phyloP scores from a whole-genome alignment of 2,888 invertebrate species.

The Dryadula phaetusa region DNA sequence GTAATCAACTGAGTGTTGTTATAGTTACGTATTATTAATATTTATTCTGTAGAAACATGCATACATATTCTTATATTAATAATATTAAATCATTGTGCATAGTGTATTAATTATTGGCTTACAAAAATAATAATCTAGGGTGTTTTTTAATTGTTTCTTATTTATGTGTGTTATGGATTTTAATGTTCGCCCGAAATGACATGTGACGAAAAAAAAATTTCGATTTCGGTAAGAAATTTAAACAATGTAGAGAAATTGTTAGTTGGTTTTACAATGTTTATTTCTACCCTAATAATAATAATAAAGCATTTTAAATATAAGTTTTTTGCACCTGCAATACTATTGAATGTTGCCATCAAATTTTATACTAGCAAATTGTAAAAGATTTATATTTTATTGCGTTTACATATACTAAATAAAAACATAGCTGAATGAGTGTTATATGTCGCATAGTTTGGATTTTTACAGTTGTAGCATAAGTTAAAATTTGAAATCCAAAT shows the following conservation, averaged over 20 bases:
- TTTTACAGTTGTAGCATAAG: too few species aligned
- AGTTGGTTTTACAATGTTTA: too few species aligned
- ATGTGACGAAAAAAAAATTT: not conserved
- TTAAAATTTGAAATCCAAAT: too few species aligned
- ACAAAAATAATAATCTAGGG: not conserved
- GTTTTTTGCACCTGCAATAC: constrained; percentile 7
- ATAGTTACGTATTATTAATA: constrained; percentile 3
- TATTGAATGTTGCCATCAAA: constrained; percentile 11
- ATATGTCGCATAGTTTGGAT: too few species aligned
- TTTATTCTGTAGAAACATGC: not conserved
- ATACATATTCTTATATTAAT: constrained; percentile 1
- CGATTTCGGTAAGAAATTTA: too few species aligned
- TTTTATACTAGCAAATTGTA: constrained; percentile 6
- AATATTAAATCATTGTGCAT: not conserved
- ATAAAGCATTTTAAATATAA: not conserved
- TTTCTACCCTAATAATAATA: too few species aligned
- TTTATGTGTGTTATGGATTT: not conserved
- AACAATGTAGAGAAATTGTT: too few species aligned
- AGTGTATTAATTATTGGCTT: not conserved
- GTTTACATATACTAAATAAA: too few species aligned
- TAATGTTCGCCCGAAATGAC: not conserved
- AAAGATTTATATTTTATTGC: too few species aligned
- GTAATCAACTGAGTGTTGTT: not conserved
- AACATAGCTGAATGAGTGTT: too few species aligned
- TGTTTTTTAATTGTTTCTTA: constrained; percentile 9